Base-by-base conservation (phyloP, 2,888 invertebrate species). In the Thecocarcelia acutangulata region DNA sequence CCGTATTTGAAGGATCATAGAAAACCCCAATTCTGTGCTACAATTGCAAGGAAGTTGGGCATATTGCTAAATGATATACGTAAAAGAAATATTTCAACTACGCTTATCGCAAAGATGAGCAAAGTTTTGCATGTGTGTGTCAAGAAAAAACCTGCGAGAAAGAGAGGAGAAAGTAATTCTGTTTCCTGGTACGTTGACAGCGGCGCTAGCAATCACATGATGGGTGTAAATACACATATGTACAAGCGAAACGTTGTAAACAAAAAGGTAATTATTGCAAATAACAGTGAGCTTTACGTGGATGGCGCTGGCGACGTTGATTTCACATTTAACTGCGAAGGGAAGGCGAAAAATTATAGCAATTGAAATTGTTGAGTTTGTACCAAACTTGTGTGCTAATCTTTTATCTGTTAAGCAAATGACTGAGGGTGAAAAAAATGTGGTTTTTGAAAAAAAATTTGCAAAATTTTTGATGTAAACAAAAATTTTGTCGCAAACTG, bases 161-260 rank as follows among this genome's bases (percentile, higher is more conserved):
- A n/a, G n/a, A n/a, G n/a, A n/a, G 28, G 28, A 28, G 6, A 19
- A 1, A 50, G 19, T 2, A n/a, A n/a, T n/a, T 50, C 19, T 21
- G 11, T 56, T 2, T 46, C 4, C 28, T 66, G 66, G 66, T 66
- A 66, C 42, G 37, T 66, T 6, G 66, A 66, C 40, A 66, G 66
- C 21, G 69, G 69, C 3, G 69, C 69, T 3, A 69, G 69, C 33
- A 69, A 69, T 44, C 69, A 69, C 12, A 69, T 69, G 69, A 69
- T 56, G 28, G 28, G 28, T 28, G 15, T 15, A 6, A 69, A n/a
- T 11, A 17, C 6, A 1, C 33, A 17, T 28, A 44, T 69, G 44
- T 69, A 56, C 19, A 56, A 19, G 17, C 44, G 28, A 3, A 44
- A 15, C 1, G 33, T 44, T 13, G 56, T 44, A 11, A 33, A 56